These are phyloP conservation scores for Coregonus clupeaformis DNA, from an alignment of 2,113 vertebrate genomes.

Conservation along the genomic window DNA sequence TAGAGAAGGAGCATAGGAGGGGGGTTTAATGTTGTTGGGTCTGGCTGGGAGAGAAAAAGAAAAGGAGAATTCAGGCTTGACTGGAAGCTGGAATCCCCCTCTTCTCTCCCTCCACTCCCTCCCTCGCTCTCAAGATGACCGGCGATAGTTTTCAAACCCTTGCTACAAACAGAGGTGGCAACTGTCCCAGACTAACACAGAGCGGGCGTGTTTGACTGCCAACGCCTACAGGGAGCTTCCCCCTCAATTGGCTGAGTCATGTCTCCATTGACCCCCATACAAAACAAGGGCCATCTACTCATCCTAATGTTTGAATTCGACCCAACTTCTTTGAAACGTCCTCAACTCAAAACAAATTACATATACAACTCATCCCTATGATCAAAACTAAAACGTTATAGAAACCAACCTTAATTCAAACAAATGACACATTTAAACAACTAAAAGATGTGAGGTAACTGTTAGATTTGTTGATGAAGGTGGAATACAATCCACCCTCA, in stretches of 20 bases:
- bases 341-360: too few relatives aligned
- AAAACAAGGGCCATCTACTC: not conserved
- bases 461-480: not conserved
- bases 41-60: constrained; percentile 3
- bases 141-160: not conserved
- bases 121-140: not conserved
- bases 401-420: not conserved
- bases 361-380: too few relatives aligned
- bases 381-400: not conserved
- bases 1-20: not conserved
- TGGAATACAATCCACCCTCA: not conserved
- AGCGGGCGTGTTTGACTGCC: not conserved
- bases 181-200: not conserved
- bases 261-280: not conserved
- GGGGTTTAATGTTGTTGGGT: not conserved
- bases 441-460: not conserved
- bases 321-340: too few relatives aligned
- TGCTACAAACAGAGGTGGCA: not conserved
- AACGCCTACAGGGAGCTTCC: not conserved
- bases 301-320: too few relatives aligned
- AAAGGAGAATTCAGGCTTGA: not conserved
- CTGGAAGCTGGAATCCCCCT: not conserved
- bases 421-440: not conserved
- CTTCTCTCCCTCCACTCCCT: not conserved
- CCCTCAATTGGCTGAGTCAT: constrained; percentile 1